phyloP scores from a whole-genome alignment of 2,888 invertebrate species.

The Cheilosia vernalis region DNA sequence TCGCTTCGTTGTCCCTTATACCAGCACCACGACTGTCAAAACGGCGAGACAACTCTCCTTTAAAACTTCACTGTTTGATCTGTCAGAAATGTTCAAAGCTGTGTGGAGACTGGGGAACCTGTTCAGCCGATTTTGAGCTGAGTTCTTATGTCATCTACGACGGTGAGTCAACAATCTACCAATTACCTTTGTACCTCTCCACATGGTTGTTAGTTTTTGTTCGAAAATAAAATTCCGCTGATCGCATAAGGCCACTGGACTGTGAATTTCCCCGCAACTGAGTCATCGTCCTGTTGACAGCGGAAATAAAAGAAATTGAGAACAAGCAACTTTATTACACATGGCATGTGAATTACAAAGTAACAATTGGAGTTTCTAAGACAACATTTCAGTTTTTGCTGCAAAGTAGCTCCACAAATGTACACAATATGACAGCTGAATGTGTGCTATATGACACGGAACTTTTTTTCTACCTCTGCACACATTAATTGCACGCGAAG shows the following conservation, averaged over 20 bases:
- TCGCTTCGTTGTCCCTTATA: no score
- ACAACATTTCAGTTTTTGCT: conserved; percentile 59
- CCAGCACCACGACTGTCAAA: no score
- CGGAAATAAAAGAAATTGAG: conserved; percentile 26
- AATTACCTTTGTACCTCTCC: no score
- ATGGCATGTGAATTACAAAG: conserved; percentile 51
- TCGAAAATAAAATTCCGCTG: conserved; percentile 3
- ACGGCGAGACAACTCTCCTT: no score
- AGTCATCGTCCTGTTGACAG: conserved; percentile 54
- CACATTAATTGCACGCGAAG: conserved; percentile 68
- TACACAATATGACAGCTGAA: conserved; percentile 54
- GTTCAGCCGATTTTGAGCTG: no score
- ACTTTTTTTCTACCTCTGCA: conserved; percentile 49
- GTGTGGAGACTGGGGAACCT: no score
- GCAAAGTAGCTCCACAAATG: not conserved
- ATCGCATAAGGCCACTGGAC: conserved; percentile 33
- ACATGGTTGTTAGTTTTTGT: not conserved
- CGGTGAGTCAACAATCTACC: no score
- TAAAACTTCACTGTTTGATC: no score
- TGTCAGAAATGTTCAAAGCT: no score
- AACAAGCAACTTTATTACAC: conserved; percentile 9
- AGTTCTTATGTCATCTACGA: no score
- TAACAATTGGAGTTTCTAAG: conserved; percentile 55
- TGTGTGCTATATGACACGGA: conserved; percentile 66
- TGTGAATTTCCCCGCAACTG: conserved; percentile 19